These are phyloP conservation scores for Meiosimyza decipiens DNA, from an alignment of 2,888 invertebrate species.

Conservation along the genomic window DNA sequence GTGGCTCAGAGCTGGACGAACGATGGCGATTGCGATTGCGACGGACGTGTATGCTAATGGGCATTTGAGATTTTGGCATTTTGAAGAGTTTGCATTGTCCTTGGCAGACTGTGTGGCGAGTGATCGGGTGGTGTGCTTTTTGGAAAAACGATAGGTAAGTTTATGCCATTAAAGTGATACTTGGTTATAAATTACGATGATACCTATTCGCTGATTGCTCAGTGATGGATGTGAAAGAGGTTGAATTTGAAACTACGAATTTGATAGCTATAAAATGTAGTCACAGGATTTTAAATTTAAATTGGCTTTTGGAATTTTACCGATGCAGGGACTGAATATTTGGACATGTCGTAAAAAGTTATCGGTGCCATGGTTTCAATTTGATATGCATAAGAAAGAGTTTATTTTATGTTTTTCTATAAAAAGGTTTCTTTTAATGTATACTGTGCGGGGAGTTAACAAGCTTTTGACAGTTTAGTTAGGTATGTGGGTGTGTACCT, in stretches of 20 bases:
- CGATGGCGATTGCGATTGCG: not conserved
- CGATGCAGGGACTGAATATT: not conserved
- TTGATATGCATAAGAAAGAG: not conserved
- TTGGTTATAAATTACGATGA: constrained; percentile 45
- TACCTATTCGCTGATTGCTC: constrained; percentile 60
- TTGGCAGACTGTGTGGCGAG: not conserved
- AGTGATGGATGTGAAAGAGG: constrained; percentile 57
- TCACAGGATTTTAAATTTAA: constrained; percentile 20
- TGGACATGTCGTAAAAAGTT: not conserved
- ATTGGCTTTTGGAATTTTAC: constrained; percentile 23
- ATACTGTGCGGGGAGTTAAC: too few relatives aligned
- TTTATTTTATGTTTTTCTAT: not conserved
- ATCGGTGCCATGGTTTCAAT: not conserved
- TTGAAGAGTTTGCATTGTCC: constrained; percentile 49
- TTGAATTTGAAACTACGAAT: constrained; percentile 22
- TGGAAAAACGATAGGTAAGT: constrained; percentile 57
- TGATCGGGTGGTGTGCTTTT: constrained; percentile 21
- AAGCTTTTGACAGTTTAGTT: too few relatives aligned
- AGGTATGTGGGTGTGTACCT: too few relatives aligned
- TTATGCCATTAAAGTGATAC: constrained; percentile 54
- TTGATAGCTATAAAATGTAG: constrained; percentile 16
- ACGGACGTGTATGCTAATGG: constrained; percentile 55
- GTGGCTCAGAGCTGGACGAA: constrained; percentile 29
- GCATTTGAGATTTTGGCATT: constrained; percentile 61
- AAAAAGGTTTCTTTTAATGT: too few relatives aligned